Evolutionary conservation across 92 coral and sea anemone species (phyloP), one percentile per base, ranked within the genome.

Genomic region (Desmophyllum pertusum): DNA sequence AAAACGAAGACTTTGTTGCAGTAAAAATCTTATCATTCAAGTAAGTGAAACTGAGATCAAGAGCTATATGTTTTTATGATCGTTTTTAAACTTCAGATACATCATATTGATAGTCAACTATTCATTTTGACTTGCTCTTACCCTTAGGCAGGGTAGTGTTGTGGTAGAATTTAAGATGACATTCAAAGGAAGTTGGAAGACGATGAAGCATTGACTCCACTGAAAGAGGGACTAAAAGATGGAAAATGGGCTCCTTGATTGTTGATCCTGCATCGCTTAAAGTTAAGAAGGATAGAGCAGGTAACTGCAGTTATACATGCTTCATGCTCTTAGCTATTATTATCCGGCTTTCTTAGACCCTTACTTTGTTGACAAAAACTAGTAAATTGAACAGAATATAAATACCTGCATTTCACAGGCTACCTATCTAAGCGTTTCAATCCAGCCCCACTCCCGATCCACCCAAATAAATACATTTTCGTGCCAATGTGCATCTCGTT

Each of bases 251-350:
- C 9, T 29, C 36, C 9, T 70, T 76, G 25, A 29, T 17, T 5
- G 81, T 76, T 18, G 81, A 76, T 76, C 70, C 52, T 7, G 68
- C n/a, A 9, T 76, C 81, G 2, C 68, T 76, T 3, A 40, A 37
- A 55, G 4, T 65, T 7, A 35, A 1, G 14, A 65, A 33, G 41
- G 42, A 65, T 3, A n/a, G 1, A 31, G 42, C 31, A 33, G 71
- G 71, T 65, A 33, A 63, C 29, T 30, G 69, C 18, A 62, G n/a
- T n/a, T n/a, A n/a, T n/a, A n/a, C n/a, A n/a, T n/a, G n/a, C n/a
- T n/a, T n/a, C n/a, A n/a, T n/a, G n/a, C n/a, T n/a, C n/a, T n/a
- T n/a, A n/a, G n/a, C n/a, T n/a, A n/a, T n/a, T n/a, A n/a, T n/a
- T n/a, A n/a, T n/a, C n/a, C n/a, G n/a, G n/a, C n/a, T n/a, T n/a